Percentiles rank a stretch among this genome's conserved stretches.
Evolutionary conservation across 2,113 vertebrate species (phyloP).

Genomic region (Morone chrysops): DNA sequence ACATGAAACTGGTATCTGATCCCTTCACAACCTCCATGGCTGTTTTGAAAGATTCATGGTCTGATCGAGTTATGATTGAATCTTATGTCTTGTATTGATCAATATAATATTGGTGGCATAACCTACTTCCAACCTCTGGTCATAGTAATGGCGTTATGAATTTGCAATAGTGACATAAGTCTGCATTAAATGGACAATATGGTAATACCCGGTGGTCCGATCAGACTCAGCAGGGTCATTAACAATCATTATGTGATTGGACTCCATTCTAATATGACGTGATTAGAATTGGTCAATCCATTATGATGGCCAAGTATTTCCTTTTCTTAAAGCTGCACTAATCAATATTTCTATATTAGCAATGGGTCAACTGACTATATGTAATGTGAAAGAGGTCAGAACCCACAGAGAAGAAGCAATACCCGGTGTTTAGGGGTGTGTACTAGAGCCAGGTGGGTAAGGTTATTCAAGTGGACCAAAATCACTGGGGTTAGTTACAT

Average conservation of each 20-base stretch:
- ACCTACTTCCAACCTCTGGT: background rate
- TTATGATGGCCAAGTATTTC: background rate
- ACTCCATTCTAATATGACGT: background rate
- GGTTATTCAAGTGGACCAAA: too few relatives aligned
- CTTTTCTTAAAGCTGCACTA: background rate
- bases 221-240: background rate
- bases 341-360: slow-evolving; percentile 8
- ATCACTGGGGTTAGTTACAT: too few relatives aligned
- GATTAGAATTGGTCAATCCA: background rate
- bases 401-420: background rate
- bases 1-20: slow-evolving; percentile 4
- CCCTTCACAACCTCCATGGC: background rate
- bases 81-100: slow-evolving; percentile 8
- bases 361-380: background rate
- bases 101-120: background rate
- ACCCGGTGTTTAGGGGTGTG: too few relatives aligned
- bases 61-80: background rate
- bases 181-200: background rate
- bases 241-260: background rate
- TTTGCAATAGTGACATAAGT: background rate
- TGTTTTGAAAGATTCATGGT: background rate
- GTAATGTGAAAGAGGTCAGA: background rate
- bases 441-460: too few relatives aligned
- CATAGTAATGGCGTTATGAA: background rate
- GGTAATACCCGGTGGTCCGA: background rate